Evolutionary conservation across 2,797 vertebrate genomes (phyloP).

Genomic region (Harpagifer antarcticus): DNA sequence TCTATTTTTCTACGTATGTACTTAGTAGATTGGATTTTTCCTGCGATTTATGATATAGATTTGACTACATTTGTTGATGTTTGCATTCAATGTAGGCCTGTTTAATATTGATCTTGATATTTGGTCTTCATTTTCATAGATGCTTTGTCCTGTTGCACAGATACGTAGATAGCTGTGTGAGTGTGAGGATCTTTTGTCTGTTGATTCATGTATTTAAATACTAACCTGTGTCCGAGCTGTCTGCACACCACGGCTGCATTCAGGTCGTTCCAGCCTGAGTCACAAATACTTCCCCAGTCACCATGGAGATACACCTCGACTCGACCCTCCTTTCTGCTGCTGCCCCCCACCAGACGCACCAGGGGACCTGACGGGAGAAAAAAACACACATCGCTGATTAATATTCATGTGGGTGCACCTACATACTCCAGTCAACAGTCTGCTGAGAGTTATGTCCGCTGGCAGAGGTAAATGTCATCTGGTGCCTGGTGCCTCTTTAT

Average conservation of each 20-base stretch:
- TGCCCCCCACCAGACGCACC: conserved; percentile 88
- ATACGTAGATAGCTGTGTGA: no score
- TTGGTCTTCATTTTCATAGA: no score
- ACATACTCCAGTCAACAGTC: background rate
- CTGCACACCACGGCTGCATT: conserved; percentile 91
- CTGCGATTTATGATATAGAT: no score
- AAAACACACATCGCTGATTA: conserved; percentile 42
- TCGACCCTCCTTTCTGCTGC: conserved; percentile 88
- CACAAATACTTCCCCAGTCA: conserved; percentile 93
- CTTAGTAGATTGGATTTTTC: no score
- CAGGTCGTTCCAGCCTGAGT: conserved; percentile 90
- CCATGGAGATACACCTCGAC: conserved; percentile 91
- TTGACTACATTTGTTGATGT: no score
- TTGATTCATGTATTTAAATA: conserved; percentile 2
- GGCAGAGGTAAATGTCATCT: conserved; percentile 69
- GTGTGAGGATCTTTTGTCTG: background rate
- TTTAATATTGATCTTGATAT: no score
- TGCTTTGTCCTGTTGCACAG: no score
- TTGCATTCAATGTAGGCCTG: no score
- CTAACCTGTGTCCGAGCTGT: conserved; percentile 91
- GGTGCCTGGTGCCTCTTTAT: conserved; percentile 23
- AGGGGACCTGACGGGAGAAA: conserved; percentile 78
- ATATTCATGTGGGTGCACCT: conserved; percentile 46
- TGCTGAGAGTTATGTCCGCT: background rate
- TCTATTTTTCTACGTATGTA: no score